Conservation (phyloP, 2,888 invertebrate species). For the Agonum fuliginosum region DNA sequence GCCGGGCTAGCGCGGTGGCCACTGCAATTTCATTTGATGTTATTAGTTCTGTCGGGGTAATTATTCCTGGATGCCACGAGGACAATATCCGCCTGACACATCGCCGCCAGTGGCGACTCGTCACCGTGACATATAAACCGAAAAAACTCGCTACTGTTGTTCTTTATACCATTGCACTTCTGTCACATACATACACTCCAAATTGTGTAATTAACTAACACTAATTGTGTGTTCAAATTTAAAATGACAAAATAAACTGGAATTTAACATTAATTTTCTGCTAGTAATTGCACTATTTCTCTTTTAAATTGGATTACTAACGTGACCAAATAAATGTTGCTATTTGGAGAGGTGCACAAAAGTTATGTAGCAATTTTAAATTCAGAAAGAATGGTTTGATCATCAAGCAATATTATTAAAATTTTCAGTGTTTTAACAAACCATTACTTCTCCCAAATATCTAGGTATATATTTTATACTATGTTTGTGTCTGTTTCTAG, state of each 20-base stretch:
- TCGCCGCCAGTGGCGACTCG: slow-evolving; percentile 38
- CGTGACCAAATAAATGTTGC: too few species aligned
- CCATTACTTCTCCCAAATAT: too few species aligned
- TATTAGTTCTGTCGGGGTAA: slow-evolving; percentile 57
- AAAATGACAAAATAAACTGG: slow-evolving; percentile 21
- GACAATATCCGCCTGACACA: slow-evolving; percentile 48
- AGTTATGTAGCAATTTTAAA: too few species aligned
- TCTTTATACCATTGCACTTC: slow-evolving; percentile 1
- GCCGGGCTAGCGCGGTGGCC: slow-evolving; percentile 29
- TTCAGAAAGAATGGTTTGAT: too few species aligned
- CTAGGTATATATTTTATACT: too few species aligned
- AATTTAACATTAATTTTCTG: background rate
- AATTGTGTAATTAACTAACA: slow-evolving; percentile 29
- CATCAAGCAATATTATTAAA: too few species aligned
- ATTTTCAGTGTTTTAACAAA: too few species aligned
- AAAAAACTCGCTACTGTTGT: slow-evolving; percentile 17
- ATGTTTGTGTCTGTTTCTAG: too few species aligned
- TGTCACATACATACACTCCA: slow-evolving; percentile 14
- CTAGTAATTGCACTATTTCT: background rate
- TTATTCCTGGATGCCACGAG: slow-evolving; percentile 51
- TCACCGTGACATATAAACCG: slow-evolving; percentile 4
- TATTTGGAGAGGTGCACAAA: background rate
- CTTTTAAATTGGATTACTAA: too few species aligned
- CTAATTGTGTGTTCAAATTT: slow-evolving; percentile 31
- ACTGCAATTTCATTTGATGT: slow-evolving; percentile 57